These are phyloP conservation scores for Metacarcinus magister DNA, from an alignment of 2,888 invertebrate species.

Conservation along the genomic window DNA sequence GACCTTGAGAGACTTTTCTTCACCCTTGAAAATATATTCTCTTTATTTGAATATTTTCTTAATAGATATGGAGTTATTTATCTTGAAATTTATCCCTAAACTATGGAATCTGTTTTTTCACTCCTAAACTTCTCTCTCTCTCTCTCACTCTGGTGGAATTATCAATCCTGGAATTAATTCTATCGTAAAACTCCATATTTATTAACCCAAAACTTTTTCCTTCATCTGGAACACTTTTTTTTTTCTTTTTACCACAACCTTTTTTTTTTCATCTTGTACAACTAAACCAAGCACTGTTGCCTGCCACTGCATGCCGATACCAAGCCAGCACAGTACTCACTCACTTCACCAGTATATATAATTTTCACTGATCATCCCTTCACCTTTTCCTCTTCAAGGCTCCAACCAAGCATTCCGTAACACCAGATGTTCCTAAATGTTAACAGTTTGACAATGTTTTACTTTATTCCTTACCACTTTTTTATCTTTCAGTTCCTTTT, in stretches of 20 bases:
- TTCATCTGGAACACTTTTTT: neutral
- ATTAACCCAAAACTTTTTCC: neutral
- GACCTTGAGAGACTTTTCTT: neutral
- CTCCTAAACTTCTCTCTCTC: neutral
- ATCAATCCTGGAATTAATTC: neutral
- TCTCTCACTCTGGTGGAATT: neutral
- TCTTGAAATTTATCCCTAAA: neutral
- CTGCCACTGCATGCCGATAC: neutral
- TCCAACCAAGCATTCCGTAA: neutral
- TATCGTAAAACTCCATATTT: neutral
- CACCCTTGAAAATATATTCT: neutral
- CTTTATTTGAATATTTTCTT: neutral
- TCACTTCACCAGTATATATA: neutral
- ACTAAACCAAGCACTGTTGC: conserved; percentile 4
- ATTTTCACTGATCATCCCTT: neutral
- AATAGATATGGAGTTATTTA: neutral
- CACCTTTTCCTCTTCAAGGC: neutral
- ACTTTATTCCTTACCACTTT: conserved; percentile 1
- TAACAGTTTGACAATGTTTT: neutral
- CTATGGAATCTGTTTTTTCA: neutral
- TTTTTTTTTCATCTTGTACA: neutral
- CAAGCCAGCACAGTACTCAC: neutral
- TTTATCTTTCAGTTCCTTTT: conserved; percentile 5
- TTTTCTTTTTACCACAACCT: neutral
- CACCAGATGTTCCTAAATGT: neutral